phyloP scores from a whole-genome alignment of 2,888 invertebrate species.

The Sycophila texana region DNA sequence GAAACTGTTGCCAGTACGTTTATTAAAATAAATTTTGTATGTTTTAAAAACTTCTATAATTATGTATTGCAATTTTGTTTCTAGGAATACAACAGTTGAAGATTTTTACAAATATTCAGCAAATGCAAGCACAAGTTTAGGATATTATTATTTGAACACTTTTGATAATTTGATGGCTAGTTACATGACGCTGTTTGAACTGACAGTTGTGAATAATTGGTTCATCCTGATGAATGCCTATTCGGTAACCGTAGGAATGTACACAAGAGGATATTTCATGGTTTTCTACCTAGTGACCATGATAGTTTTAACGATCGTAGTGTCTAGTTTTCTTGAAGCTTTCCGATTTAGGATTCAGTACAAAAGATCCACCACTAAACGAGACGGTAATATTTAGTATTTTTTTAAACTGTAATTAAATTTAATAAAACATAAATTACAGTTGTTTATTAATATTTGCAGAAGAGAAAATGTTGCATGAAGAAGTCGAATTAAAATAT shows the following conservation, averaged over 20 bases:
- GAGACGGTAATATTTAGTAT: slow-evolving; percentile 79
- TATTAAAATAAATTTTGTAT: not conserved
- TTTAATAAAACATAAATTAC: slow-evolving; percentile 12
- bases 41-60: slow-evolving; percentile 6
- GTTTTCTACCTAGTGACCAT: slow-evolving; percentile 91
- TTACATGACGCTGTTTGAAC: slow-evolving; percentile 90
- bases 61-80: slow-evolving; percentile 58
- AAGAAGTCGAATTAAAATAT: slow-evolving; percentile 85
- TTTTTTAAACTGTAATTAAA: slow-evolving; percentile 28
- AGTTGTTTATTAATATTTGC: slow-evolving; percentile 59
- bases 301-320: slow-evolving; percentile 93
- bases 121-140: slow-evolving; percentile 83
- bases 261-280: slow-evolving; percentile 91
- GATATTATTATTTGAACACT: slow-evolving; percentile 92
- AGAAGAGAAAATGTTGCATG: slow-evolving; percentile 87
- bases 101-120: slow-evolving; percentile 86
- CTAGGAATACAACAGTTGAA: slow-evolving; percentile 89
- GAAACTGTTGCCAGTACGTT: slow-evolving; percentile 88
- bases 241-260: slow-evolving; percentile 83
- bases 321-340: slow-evolving; percentile 91
- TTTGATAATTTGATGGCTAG: slow-evolving; percentile 88
- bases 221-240: slow-evolving; percentile 94
- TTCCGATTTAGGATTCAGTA: slow-evolving; percentile 93
- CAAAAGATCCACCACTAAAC: slow-evolving; percentile 86
- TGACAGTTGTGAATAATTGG: slow-evolving; percentile 95